Conservation (phyloP, 92 coral and sea anemone species). For the Micromussa lordhowensis region DNA sequence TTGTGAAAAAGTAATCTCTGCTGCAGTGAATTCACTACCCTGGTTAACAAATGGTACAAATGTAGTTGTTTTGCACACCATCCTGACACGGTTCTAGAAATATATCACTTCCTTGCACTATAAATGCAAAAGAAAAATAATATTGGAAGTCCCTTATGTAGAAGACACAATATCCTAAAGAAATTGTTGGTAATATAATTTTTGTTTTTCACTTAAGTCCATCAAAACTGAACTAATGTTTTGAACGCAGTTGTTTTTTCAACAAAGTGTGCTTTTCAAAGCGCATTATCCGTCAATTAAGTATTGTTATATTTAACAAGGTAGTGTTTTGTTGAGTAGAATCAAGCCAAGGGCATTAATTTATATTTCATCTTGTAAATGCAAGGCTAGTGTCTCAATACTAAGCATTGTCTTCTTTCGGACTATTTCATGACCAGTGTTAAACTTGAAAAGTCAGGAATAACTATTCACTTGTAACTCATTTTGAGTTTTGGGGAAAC, state of each 20-base stretch:
- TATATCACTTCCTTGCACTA: not conserved
- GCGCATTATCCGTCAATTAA: not conserved
- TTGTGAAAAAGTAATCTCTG: not conserved
- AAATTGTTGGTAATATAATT: not conserved
- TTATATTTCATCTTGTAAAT: not conserved
- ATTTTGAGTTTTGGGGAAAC: too few species aligned
- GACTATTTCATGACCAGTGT: not conserved
- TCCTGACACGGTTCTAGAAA: not conserved
- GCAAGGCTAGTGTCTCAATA: not conserved
- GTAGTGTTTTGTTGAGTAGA: not conserved
- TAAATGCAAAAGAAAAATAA: not conserved
- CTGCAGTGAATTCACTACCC: not conserved
- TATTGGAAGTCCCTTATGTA: not conserved
- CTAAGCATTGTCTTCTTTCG: not conserved
- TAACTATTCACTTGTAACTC: not conserved
- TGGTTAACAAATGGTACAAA: not conserved
- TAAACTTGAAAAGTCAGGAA: not conserved
- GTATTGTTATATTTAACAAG: not conserved
- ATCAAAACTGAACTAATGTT: not conserved
- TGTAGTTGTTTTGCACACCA: not conserved
- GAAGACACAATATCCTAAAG: not conserved
- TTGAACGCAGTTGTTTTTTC: not conserved
- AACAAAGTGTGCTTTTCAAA: not conserved
- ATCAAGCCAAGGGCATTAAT: not conserved
- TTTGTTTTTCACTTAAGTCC: not conserved